Base-by-base conservation (phyloP, 2,797 vertebrate genomes). In the Poecilia velifera region DNA sequence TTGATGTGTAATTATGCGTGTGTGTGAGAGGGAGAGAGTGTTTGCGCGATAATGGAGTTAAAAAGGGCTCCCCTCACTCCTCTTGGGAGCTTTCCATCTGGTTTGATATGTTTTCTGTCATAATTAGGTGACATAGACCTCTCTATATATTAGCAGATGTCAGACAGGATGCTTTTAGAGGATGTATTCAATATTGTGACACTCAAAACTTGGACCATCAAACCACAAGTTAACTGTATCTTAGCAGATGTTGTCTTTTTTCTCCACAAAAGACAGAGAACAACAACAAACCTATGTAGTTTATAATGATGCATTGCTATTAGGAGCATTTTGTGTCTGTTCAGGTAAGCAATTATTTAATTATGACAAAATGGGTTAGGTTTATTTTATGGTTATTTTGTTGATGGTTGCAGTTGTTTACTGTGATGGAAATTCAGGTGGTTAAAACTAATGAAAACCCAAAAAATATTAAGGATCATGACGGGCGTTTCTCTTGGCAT, bases 21-120 rank as follows among this genome's bases (percentile, higher is more conserved):
- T 81, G 82, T 83, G 73, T 75, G 20, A 13, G 25, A 66, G 39
- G 82, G 74, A 81, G 82, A 82, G 62, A 87, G 82, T 82, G 78
- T 79, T 16, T 66, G 75, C 62, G 72, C 71, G 55, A 79, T 95
- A 96, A 96, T 94, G 93, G 92, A 94, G 95, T 96, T 95, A 94
- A 90, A 91, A 88, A 88, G 89, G 87, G 55, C 6, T 34, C 20
- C 74, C 75, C 81, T 73, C 70, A 31, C 49, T n/a, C 75, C 93
- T 88, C 94, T 57, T 5, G 92, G 94, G 95, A 94, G 83, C 80
- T 82, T 92, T 95, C 95, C 93, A 95, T 96, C 95, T 95, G 95
- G 79, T 91, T 93, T 94, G 86, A 89, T 89, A 91, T 89, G 90
- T 88, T 87, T 86, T 91, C 83, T 91, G 93, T 91, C 93, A 91